These are phyloP conservation scores for Miniopterus natalensis DNA, from an alignment of 2,113 vertebrate genomes.

Conservation along the genomic window DNA sequence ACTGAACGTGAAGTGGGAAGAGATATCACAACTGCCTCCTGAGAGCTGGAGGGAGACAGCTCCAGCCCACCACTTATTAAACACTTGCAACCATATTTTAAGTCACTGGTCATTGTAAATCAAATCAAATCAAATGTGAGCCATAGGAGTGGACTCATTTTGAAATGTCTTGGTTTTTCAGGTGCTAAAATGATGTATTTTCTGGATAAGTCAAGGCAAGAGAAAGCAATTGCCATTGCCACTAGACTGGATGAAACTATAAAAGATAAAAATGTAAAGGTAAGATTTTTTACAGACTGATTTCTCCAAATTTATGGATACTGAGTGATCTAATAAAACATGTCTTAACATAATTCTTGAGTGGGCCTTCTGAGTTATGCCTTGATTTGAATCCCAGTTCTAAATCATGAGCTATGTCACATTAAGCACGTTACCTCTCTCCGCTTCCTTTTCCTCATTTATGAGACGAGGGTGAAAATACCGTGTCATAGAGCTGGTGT, in stretches of 20 bases:
- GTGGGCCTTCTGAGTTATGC: neutral
- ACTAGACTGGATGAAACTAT: slow-evolving; percentile 89
- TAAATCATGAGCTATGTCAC: neutral
- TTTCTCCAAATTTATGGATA: neutral
- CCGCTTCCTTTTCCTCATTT: neutral
- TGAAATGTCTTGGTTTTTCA: slow-evolving; percentile 78
- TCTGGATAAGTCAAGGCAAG: slow-evolving; percentile 91
- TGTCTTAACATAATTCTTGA: neutral
- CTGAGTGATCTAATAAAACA: neutral
- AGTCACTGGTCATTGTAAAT: neutral
- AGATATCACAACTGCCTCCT: neutral
- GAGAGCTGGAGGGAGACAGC: neutral
- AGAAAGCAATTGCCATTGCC: slow-evolving; percentile 90
- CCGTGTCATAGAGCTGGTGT: neutral
- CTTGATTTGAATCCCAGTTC: neutral
- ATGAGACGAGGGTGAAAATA: neutral
- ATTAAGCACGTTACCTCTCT: neutral
- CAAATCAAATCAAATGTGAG: neutral
- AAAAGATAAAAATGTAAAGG: slow-evolving; percentile 91
- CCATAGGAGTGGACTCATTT: slow-evolving; percentile 4
- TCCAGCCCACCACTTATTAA: neutral
- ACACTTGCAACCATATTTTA: neutral
- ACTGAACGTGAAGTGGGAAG: neutral
- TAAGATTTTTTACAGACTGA: slow-evolving; percentile 76
- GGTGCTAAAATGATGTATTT: slow-evolving; percentile 93